These are phyloP conservation scores for Popillia japonica DNA, from an alignment of 1,140 invertebrate genomes.

Conservation along the genomic window DNA sequence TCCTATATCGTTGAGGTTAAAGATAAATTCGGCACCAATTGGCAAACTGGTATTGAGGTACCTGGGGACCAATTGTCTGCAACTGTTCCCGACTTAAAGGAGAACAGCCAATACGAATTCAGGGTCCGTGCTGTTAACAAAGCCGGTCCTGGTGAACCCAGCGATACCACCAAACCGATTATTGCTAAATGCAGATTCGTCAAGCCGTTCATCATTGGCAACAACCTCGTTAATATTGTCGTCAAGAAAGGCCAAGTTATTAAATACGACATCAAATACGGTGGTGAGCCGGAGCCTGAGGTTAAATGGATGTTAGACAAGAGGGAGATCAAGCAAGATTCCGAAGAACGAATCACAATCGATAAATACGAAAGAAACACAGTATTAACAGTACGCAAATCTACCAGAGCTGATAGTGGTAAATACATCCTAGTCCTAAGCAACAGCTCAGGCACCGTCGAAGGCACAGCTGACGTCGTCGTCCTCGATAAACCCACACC, in stretches of 20 bases:
- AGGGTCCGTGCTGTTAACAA: conserved; percentile 95
- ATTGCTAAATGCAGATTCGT: conserved; percentile 96
- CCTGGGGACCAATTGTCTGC: conserved; percentile 77
- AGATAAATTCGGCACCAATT: conserved; percentile 91
- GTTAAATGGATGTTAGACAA: conserved; percentile 81
- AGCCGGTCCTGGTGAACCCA: conserved; percentile 93
- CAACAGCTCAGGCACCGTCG: conserved; percentile 85
- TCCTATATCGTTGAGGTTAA: conserved; percentile 93
- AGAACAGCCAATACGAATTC: conserved; percentile 96
- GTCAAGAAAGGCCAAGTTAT: conserved; percentile 95
- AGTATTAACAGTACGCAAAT: conserved; percentile 87
- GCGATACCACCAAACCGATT: conserved; percentile 93
- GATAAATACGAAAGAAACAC: conserved; percentile 92
- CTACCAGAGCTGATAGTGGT: conserved; percentile 87
- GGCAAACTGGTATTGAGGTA: conserved; percentile 83
- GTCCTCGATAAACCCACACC: conserved; percentile 89
- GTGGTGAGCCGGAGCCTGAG: conserved; percentile 93
- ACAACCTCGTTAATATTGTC: conserved; percentile 83
- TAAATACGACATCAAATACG: conserved; percentile 92
- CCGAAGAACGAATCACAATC: conserved; percentile 77
- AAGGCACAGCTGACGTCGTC: conserved; percentile 85
- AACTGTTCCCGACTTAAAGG: conserved; percentile 89
- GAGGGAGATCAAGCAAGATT: conserved; percentile 76
- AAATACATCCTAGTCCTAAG: conserved; percentile 86
- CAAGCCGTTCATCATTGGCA: conserved; percentile 91